Percentiles rank a stretch among this genome's conserved stretches.
Conservation (phyloP, 1,140 invertebrate species). For the Drosophila prosaltans region DNA sequence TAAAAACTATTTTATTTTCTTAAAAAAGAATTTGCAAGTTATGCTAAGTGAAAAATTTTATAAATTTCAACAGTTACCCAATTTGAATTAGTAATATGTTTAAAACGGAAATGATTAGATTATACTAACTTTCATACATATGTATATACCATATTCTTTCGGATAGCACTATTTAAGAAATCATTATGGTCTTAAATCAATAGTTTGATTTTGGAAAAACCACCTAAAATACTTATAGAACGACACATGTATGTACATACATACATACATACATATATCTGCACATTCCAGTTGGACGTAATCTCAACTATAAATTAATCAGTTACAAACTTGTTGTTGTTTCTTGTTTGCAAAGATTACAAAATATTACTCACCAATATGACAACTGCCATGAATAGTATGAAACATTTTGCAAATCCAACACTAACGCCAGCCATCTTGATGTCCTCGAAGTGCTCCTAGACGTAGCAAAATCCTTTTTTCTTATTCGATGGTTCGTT, state of each 20-base stretch:
- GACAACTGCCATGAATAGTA: constrained; percentile 77
- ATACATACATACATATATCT: background rate
- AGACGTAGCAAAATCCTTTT: constrained; percentile 1
- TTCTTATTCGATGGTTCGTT: constrained; percentile 4
- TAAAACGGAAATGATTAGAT: background rate
- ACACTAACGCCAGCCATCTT: constrained; percentile 65
- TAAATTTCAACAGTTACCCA: background rate
- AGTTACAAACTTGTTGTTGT: background rate
- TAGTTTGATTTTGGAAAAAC: too few species aligned
- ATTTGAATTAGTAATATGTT: background rate
- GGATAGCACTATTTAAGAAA: background rate
- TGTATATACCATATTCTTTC: background rate
- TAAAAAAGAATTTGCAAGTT: too few species aligned
- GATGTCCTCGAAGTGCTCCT: constrained; percentile 11
- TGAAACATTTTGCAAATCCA: constrained; percentile 79
- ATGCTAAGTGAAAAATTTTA: background rate
- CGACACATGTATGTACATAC: too few species aligned
- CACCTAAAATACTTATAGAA: too few species aligned
- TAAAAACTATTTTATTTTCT: too few species aligned
- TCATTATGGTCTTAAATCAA: too few species aligned
- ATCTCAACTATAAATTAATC: constrained; percentile 13
- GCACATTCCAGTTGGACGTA: constrained; percentile 4
- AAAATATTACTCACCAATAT: constrained; percentile 66
- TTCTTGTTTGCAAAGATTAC: background rate
- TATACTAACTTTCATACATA: background rate